Evolutionary conservation across 1,140 invertebrate species (phyloP).

Genomic region (Trachelipus rathkii): DNA sequence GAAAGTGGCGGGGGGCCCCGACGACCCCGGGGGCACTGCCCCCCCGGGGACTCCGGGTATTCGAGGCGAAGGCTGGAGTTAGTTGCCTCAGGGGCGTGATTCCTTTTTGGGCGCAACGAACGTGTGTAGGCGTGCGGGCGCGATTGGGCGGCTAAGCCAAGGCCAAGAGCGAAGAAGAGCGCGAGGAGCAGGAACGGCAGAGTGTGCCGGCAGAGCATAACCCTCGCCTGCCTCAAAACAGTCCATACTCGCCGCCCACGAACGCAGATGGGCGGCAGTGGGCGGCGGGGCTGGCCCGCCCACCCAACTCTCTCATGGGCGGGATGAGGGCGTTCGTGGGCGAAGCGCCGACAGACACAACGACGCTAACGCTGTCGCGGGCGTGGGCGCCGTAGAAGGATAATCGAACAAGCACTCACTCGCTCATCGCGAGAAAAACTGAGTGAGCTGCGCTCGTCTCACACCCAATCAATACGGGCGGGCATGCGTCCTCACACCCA

Average conservation of each 20-base stretch:
- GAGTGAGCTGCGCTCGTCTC: not conserved
- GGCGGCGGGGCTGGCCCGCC: not conserved
- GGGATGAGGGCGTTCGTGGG: slow-evolving; percentile 2
- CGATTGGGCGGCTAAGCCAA: slow-evolving; percentile 7
- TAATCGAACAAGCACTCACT: not conserved
- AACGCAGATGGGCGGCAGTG: slow-evolving; percentile 6
- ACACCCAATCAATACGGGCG: slow-evolving; percentile 10
- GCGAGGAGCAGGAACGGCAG: slow-evolving; percentile 6
- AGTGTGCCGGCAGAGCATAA: slow-evolving; percentile 8
- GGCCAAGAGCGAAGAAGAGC: slow-evolving; percentile 7
- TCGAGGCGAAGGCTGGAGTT: slow-evolving; percentile 7
- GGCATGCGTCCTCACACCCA: slow-evolving; percentile 9
- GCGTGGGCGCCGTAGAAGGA: not conserved
- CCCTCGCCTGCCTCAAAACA: slow-evolving; percentile 8
- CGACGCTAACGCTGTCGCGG: not conserved
- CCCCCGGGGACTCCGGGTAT: slow-evolving; percentile 1
- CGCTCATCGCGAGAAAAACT: slow-evolving; percentile 1
- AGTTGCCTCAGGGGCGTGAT: slow-evolving; percentile 4
- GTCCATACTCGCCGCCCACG: slow-evolving; percentile 9
- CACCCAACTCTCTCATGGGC: slow-evolving; percentile 7
- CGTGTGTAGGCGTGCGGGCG: slow-evolving; percentile 2
- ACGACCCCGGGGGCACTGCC: slow-evolving; percentile 4
- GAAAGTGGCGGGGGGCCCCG: slow-evolving; percentile 7
- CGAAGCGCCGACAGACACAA: slow-evolving; percentile 2
- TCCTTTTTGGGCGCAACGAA: slow-evolving; percentile 2